Base-by-base conservation (phyloP, 2,888 invertebrate species). In the Nymphalis polychloros region DNA sequence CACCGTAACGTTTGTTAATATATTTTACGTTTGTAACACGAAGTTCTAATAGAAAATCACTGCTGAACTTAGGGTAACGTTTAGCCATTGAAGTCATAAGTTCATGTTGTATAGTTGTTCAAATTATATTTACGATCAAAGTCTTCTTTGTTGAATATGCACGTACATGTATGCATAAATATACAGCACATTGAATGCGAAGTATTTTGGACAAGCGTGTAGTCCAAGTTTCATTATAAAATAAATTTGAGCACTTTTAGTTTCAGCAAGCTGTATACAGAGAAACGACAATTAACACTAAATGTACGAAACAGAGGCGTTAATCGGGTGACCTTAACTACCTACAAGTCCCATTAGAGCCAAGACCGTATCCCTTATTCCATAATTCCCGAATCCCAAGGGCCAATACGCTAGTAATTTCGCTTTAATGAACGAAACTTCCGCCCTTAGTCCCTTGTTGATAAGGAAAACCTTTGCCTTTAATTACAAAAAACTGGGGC, bases 381-480 rank as follows among this genome's bases (percentile, higher is more conserved):
- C 83, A 80, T 79, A 80, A 80, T 77, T 78, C 75, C 74, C 75
- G 75, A 82, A 80, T 84, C 84, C 84, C 85, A 73, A 76, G 81
- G 82, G 83, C 79, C 85, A 84, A 88, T 86, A 85, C 84, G 87
- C 81, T 84, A 85, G 85, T 89, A 88, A 89, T 84, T 88, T 84
- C 81, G 83, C 86, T 87, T 90, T 90, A 89, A 89, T 85, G 85
- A 82, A 80, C 80, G 76, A 81, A 90, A 90, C 83, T 89, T 90
- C 82, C 81, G 81, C 80, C 78, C 79, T 79, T 82, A 83, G 85
- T 83, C 83, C 81, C 81, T 77, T 75, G 80, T 81, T 86, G 85
- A 89, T 87, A 85, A 87, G 81, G 81, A 82, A 85, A 87, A 61
- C 62, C 83, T 82, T 78, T 73, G 75, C 70, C 75, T 77, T 82